phyloP scores from a whole-genome alignment of 2,888 invertebrate genomes.

The Acronicta psi region DNA sequence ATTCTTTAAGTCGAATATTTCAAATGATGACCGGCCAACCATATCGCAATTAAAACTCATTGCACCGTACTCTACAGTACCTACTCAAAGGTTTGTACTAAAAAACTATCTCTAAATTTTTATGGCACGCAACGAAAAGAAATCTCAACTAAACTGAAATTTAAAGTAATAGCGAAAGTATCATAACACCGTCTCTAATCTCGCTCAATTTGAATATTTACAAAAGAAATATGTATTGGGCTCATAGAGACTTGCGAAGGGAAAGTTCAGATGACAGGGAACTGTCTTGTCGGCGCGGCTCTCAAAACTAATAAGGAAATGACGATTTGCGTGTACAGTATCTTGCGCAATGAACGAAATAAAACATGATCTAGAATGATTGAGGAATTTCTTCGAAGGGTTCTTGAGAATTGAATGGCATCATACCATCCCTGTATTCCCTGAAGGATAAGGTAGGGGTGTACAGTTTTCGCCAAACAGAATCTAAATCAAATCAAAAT shows the following conservation, averaged over 20 bases:
- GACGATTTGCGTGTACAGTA: slow-evolving; percentile 48
- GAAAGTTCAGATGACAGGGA: slow-evolving; percentile 52
- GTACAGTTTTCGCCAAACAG: no score
- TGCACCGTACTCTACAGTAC: no score
- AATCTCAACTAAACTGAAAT: slow-evolving; percentile 11
- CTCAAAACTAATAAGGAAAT: slow-evolving; percentile 60
- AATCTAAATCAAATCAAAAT: no score
- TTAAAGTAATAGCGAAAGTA: slow-evolving; percentile 40
- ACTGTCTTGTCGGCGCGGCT: slow-evolving; percentile 32
- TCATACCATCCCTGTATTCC: no score
- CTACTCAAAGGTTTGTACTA: no score
- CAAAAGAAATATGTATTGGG: slow-evolving; percentile 42
- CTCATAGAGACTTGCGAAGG: slow-evolving; percentile 42
- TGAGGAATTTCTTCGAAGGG: neutral
- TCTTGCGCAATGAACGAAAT: slow-evolving; percentile 49
- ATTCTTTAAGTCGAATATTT: no score
- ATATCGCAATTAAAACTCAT: no score
- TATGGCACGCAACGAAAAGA: neutral
- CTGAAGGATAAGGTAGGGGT: no score
- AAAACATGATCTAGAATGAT: slow-evolving; percentile 18
- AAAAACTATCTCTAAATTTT: no score
- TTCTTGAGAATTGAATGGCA: neutral
- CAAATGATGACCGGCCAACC: no score
- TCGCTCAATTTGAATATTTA: slow-evolving; percentile 37
- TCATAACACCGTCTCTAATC: slow-evolving; percentile 17